phyloP scores from a whole-genome alignment of 2,888 invertebrate species.

The Pyrgus malvae region DNA sequence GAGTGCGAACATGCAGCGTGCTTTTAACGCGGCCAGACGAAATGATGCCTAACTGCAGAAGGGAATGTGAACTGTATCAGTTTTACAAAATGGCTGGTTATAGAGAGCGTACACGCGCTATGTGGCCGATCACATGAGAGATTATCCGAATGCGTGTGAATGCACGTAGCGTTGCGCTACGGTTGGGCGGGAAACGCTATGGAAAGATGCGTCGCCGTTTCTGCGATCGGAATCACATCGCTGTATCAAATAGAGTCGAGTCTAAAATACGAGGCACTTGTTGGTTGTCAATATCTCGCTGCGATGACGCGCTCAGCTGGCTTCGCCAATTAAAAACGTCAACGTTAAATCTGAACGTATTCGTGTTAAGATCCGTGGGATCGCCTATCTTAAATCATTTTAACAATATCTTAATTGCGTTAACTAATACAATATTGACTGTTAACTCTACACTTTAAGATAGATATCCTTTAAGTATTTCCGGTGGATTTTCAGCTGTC shows the following conservation, averaged over 20 bases:
- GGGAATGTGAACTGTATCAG: slow-evolving; percentile 65
- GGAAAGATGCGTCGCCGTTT: slow-evolving; percentile 53
- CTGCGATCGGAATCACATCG: slow-evolving; percentile 49
- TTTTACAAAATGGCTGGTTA: slow-evolving; percentile 75
- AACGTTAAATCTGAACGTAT: not conserved
- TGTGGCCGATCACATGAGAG: slow-evolving; percentile 75
- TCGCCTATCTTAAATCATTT: not conserved
- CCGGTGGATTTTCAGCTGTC: slow-evolving; percentile 63
- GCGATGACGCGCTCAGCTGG: not conserved
- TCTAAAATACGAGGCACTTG: slow-evolving; percentile 22
- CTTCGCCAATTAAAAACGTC: not conserved
- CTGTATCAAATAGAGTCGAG: slow-evolving; percentile 30
- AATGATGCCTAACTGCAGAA: slow-evolving; percentile 75
- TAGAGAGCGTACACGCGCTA: slow-evolving; percentile 59
- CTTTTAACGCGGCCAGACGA: slow-evolving; percentile 78
- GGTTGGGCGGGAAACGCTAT: slow-evolving; percentile 71
- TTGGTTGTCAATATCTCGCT: slow-evolving; percentile 16
- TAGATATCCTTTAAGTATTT: slow-evolving; percentile 1
- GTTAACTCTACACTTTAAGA: not conserved
- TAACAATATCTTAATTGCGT: not conserved
- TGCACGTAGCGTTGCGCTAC: slow-evolving; percentile 67
- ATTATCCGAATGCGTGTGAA: slow-evolving; percentile 79
- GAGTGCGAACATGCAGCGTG: slow-evolving; percentile 81
- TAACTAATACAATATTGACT: not conserved
- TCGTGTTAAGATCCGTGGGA: not conserved